phyloP scores from a whole-genome alignment of 2,888 invertebrate species.

The Trissolcus japonicus region DNA sequence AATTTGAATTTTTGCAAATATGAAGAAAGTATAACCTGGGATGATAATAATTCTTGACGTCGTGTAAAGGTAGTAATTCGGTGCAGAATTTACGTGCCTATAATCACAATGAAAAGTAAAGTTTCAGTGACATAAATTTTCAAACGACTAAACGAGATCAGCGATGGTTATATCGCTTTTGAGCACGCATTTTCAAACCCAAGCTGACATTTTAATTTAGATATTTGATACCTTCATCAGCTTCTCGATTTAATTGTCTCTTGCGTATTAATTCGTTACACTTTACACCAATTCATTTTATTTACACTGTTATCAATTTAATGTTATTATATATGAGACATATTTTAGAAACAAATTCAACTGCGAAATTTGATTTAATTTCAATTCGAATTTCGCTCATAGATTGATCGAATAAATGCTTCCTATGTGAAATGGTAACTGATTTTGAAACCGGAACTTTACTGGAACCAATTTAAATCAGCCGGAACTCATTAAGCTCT shows the following conservation, averaged over 20 bases:
- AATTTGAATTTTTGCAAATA: too few species aligned
- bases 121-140: background rate
- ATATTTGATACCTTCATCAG: background rate
- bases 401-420: too few species aligned
- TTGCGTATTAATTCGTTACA: background rate
- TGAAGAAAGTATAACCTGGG: too few species aligned
- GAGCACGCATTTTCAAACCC: background rate
- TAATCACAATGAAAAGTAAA: too few species aligned
- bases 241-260: background rate
- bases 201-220: background rate
- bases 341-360: too few species aligned
- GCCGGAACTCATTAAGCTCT: constrained; percentile 24
- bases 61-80: too few species aligned
- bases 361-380: too few species aligned
- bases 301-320: too few species aligned
- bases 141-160: background rate
- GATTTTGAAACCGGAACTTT: constrained; percentile 20
- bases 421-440: constrained; percentile 1
- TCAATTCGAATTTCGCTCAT: too few species aligned
- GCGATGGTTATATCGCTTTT: background rate
- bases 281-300: background rate
- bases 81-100: too few species aligned
- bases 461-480: constrained; percentile 13
- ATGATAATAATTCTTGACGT: too few species aligned
- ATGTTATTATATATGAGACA: too few species aligned